These are phyloP conservation scores for Smittia aterrima DNA, from an alignment of 2,888 invertebrate species.

Conservation along the genomic window DNA sequence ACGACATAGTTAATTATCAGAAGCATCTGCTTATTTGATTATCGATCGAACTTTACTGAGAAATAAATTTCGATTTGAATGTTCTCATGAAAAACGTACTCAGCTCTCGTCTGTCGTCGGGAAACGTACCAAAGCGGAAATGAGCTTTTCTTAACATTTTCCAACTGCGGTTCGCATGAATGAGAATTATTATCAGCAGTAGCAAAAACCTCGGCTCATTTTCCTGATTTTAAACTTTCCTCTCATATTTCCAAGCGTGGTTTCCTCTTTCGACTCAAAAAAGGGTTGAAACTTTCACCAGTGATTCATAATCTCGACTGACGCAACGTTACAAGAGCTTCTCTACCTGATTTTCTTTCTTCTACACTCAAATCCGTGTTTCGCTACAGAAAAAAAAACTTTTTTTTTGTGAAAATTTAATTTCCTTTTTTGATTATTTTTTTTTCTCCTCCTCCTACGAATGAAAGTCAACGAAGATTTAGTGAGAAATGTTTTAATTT, in stretches of 20 bases:
- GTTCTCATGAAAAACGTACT: too few species aligned
- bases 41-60: too few species aligned
- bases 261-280: background rate
- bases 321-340: background rate
- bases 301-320: conserved; percentile 2
- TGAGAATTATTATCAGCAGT: background rate
- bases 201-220: background rate
- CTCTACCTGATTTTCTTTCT: conserved; percentile 9
- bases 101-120: too few species aligned
- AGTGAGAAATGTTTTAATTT: conserved; percentile 32
- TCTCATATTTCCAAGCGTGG: conserved; percentile 8
- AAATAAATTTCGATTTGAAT: too few species aligned
- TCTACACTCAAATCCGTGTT: background rate
- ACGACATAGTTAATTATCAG: too few species aligned
- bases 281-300: background rate
- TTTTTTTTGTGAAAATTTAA: conserved; percentile 32
- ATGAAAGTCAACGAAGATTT: conserved; percentile 1
- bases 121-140: background rate
- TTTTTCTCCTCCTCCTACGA: background rate
- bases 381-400: background rate
- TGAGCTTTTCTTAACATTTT: conserved; percentile 13
- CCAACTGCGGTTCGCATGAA: background rate
- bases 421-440: conserved; percentile 34
- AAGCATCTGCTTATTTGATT: too few species aligned
- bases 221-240: conserved; percentile 23